Percentiles rank a stretch among this genome's conserved stretches.
phyloP scores from a whole-genome alignment of 92 coral and sea anemone species.

The Porites lobata region DNA sequence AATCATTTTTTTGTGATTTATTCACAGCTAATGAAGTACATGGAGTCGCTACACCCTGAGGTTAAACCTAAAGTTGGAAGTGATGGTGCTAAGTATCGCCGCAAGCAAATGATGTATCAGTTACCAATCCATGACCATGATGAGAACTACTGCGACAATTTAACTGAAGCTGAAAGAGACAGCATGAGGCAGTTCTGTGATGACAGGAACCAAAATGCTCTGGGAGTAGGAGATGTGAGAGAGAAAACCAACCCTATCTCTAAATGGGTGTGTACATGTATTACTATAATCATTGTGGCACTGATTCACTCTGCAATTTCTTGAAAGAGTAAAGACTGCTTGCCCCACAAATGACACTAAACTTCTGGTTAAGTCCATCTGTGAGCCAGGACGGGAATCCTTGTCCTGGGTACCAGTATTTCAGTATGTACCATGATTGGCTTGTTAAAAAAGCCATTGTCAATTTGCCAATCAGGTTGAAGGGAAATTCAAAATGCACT shows the following conservation, averaged over 20 bases:
- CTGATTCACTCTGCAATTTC: too few relatives aligned
- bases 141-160: slow-evolving; percentile 87
- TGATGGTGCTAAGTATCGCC: slow-evolving; percentile 96
- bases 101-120: slow-evolving; percentile 98
- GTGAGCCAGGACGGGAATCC: too few relatives aligned
- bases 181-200: slow-evolving; percentile 92
- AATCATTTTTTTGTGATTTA: not conserved
- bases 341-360: too few relatives aligned
- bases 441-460: too few relatives aligned
- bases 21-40: slow-evolving; percentile 87
- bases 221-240: slow-evolving; percentile 97
- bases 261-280: slow-evolving; percentile 81
- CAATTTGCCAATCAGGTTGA: too few relatives aligned
- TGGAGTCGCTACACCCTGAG: slow-evolving; percentile 91
- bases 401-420: too few relatives aligned
- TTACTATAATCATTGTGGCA: not conserved
- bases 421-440: too few relatives aligned
- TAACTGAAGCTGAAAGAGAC: slow-evolving; percentile 85
- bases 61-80: slow-evolving; percentile 84
- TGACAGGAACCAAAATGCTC: slow-evolving; percentile 89
- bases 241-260: slow-evolving; percentile 87
- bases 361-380: too few relatives aligned
- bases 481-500: too few relatives aligned
- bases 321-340: too few relatives aligned
- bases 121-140: slow-evolving; percentile 98